Base-by-base conservation (phyloP, 1,140 invertebrate species). In the Pygmarrhopalites habei region DNA sequence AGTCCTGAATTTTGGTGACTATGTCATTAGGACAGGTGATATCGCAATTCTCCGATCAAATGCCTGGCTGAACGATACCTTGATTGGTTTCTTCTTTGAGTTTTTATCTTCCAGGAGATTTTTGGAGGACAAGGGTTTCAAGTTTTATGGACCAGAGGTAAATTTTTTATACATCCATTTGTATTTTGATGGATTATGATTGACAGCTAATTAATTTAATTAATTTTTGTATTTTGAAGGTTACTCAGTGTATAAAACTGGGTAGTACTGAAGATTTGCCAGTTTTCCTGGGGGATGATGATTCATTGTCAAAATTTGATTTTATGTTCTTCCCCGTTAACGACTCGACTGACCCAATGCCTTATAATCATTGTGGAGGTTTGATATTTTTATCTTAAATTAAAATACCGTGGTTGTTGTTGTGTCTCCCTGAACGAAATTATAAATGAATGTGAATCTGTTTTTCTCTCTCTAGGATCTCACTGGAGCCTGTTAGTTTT, bases 401-500 rank as follows among this genome's bases (percentile, higher is more conserved):
- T 52, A 7, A 28, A 12, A 14, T 28, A 52, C 26, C 26, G 4
- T 25, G 7, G 46, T 23, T 26, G 2, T 35, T 57, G 23, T 57
- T 41, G 15, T 44, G 32, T 52, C 23, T 52, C 21, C 21, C 15
- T 19, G 23, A 23, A 49, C 14, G 14, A 49, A 53, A 7, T 53
- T 53, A 26, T 26, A 53, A 53, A 25, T 25, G 10, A n/a, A 52
- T 52, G 49, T 29, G 7, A 35, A n/a, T 56, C 17, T 25, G 15
- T 19, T 56, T 39, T 56, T 1, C 29, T 12, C 15, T 35, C 1
- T 28, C 32, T 39, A 26, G 65, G 65, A 15, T 57, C 53, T 10
- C 65, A 66, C 41, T 66, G 65, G 65, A 62, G 60, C 29, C 51
- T 66, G 10, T 39, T 66, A 21, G 60, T 66, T 4, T 66, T 51